Conservation (phyloP, 2,888 invertebrate species). For the Maniola hyperantus region DNA sequence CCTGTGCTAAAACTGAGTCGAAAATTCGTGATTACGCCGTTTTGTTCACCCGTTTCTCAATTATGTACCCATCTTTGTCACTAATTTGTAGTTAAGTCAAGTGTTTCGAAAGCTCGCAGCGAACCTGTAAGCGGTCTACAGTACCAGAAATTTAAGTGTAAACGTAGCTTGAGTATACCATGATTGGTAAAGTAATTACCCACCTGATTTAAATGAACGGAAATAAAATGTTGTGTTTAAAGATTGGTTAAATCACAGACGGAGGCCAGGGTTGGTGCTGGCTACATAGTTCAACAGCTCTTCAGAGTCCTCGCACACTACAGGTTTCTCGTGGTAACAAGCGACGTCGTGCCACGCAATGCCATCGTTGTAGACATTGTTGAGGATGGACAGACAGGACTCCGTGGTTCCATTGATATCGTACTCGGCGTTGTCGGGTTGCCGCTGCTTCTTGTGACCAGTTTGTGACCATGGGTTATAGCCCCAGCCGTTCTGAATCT, state of each 20-base stretch:
- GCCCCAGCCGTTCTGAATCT: conserved; percentile 86
- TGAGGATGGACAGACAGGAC: conserved; percentile 92
- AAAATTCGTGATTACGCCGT: no score
- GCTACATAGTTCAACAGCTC: conserved; percentile 93
- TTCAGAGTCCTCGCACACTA: conserved; percentile 95
- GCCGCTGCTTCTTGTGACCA: conserved; percentile 93
- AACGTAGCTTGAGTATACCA: conserved; percentile 4
- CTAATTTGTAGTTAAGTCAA: no score
- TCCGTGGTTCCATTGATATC: conserved; percentile 94
- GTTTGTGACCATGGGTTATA: conserved; percentile 96
- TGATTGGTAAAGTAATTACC: neutral
- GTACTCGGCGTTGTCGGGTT: conserved; percentile 96
- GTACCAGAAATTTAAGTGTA: neutral
- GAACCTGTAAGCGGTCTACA: neutral
- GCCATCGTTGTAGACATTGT: conserved; percentile 96
- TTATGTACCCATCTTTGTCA: no score
- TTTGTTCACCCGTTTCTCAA: no score
- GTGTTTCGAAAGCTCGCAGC: no score
- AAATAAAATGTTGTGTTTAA: neutral
- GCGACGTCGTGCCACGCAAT: conserved; percentile 97
- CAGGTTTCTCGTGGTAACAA: conserved; percentile 96
- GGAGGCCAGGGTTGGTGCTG: conserved; percentile 91
- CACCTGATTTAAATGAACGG: conserved; percentile 4
- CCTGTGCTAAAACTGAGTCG: no score
- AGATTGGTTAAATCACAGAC: conserved; percentile 83